Conservation (phyloP, 2,888 invertebrate species). For the Disparrhopalites patrizii region DNA sequence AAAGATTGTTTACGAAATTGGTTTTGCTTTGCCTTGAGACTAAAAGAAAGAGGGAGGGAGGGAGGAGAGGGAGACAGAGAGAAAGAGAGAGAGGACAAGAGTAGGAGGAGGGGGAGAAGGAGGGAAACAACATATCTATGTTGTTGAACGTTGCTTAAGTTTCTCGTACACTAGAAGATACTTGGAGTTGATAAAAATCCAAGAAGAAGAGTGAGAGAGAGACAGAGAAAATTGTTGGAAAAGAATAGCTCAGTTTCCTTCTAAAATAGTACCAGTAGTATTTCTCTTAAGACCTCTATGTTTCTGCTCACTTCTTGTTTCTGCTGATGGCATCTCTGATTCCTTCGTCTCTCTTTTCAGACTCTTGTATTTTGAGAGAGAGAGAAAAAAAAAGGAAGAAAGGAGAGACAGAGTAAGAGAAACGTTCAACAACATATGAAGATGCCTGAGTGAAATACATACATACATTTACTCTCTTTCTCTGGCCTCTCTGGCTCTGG, state of each 20-base stretch:
- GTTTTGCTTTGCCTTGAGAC: too few species aligned
- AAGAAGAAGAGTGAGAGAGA: constrained; percentile 7
- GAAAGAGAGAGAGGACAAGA: not conserved
- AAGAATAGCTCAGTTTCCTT: constrained; percentile 26
- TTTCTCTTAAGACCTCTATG: constrained; percentile 8
- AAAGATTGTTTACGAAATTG: too few species aligned
- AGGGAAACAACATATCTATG: not conserved
- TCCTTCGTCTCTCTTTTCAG: constrained; percentile 5
- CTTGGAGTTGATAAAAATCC: constrained; percentile 27
- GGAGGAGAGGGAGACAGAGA: too few species aligned
- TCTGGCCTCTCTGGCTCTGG: too few species aligned
- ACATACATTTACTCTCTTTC: not conserved
- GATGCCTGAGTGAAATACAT: constrained; percentile 12
- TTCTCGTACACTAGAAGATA: constrained; percentile 12
- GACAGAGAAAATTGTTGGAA: constrained; percentile 14
- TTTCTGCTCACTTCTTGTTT: constrained; percentile 5
- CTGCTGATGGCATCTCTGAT: constrained; percentile 7
- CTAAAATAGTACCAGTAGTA: constrained; percentile 4
- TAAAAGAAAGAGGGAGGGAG: too few species aligned
- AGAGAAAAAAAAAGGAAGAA: too few species aligned
- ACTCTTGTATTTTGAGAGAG: constrained; percentile 5
- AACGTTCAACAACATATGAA: constrained; percentile 20
- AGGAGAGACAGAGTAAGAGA: too few species aligned
- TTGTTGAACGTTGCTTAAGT: constrained; percentile 7
- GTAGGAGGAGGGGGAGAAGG: not conserved